Percentiles rank a stretch among this genome's conserved stretches.
Evolutionary conservation across 1,140 invertebrate genomes (phyloP).

Genomic region (Drosophila obscura): DNA sequence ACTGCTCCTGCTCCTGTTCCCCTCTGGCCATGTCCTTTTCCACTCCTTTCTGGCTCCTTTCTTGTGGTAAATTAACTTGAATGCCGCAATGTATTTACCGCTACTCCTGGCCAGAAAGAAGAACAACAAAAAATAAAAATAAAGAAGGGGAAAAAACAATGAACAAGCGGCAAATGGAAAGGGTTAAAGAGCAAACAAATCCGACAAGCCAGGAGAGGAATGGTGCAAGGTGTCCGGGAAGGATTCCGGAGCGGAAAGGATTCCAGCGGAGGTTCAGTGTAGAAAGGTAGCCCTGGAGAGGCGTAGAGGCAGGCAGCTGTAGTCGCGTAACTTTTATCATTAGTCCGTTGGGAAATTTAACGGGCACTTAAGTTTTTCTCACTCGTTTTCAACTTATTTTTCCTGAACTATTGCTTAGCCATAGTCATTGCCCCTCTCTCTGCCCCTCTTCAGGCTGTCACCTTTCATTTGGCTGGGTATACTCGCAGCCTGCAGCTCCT

Average conservation of each 20-base stretch:
- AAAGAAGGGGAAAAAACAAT: conserved; percentile 31
- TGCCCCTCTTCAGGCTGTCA: conserved; percentile 56
- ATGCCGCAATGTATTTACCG: conserved; percentile 80
- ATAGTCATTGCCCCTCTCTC: conserved; percentile 30
- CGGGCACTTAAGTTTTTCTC: conserved; percentile 78
- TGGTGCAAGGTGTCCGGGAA: conserved; percentile 14
- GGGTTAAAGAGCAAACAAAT: conserved; percentile 66
- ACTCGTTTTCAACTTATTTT: conserved; percentile 76
- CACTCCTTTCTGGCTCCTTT: conserved; percentile 45
- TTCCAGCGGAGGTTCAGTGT: not conserved
- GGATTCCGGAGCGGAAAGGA: conserved; percentile 2
- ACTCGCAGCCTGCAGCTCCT: conserved; percentile 27
- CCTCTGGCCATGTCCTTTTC: not conserved
- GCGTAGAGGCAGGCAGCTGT: conserved; percentile 20
- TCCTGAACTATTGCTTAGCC: conserved; percentile 73
- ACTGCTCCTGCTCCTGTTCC: not conserved
- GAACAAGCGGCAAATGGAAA: conserved; percentile 34
- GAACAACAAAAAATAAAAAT: conserved; percentile 29
- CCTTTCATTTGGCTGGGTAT: conserved; percentile 58
- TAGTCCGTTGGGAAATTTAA: conserved; percentile 81
- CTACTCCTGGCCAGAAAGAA: conserved; percentile 44
- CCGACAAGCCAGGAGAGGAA: conserved; percentile 30
- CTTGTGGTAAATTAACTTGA: conserved; percentile 77
- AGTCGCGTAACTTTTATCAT: conserved; percentile 81
- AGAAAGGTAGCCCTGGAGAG: conserved; percentile 28